Evolutionary conservation across 2,113 vertebrate species (phyloP), one percentile per base, ranked within the genome.

Genomic region (Cebidichthys violaceus): DNA sequence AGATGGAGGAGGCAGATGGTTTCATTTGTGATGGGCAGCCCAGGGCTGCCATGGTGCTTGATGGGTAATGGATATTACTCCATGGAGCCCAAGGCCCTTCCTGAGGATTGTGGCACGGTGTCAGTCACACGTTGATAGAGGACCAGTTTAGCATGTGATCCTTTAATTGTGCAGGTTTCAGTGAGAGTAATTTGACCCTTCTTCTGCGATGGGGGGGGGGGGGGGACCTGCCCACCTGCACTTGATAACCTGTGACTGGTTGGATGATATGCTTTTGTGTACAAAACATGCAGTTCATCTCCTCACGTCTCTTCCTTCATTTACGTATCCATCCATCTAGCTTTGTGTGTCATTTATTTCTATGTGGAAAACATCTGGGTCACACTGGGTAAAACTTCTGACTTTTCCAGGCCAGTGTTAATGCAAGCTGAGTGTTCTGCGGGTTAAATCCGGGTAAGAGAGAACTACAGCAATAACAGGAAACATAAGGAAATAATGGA

Each of bases 1-100:
- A 95, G 95, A 95, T 95, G 95, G 95, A 89, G 77, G 81, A 94
- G 93, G 93, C 95, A 96, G 95, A 96, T 95, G 95, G 95, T 93
- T 95, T 93, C 90, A 93, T 93, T 95, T 94, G 90, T 91, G 93
- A 95, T 92, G 91, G 90, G 88, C 88, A 91, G 91, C 91, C 84
- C 83, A 89, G 92, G 89, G 89, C 92, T 90, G 90, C 87, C 73
- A 88, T 70, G 79, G 82, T 85, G 76, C 85, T 91, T 93, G 91
- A 93, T 94, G 92, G 89, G 90, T 93, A 94, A 95, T 95, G 88
- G 92, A 92, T 93, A 90, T 91, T 88, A 87, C 87, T 85, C 86
- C 68, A 68, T 76, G 71, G 85, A 88, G 85, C 86, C 83, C 79
- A 66, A 70, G 83, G 89, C 76, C 75, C 77, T 89, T 93, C 86